Evolutionary conservation across 2,888 invertebrate species (phyloP).

Genomic region (Tetragnatha montana): DNA sequence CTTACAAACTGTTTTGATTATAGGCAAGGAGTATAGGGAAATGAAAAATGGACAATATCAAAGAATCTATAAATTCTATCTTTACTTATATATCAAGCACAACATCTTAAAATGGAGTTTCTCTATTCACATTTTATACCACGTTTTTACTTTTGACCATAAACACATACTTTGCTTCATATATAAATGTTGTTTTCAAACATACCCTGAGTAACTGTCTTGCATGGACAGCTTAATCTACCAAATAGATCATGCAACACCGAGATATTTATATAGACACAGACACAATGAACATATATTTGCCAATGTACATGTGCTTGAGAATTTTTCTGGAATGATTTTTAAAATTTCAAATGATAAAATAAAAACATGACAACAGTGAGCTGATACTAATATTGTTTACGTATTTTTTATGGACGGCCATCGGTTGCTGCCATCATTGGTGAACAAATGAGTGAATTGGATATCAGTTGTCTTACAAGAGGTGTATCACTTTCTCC

Average conservation of each 20-base stretch:
- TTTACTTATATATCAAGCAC: background rate
- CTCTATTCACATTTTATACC: background rate
- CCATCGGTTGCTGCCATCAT: constrained; percentile 62
- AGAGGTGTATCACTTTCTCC: constrained; percentile 50
- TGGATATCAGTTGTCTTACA: constrained; percentile 34
- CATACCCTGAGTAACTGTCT: constrained; percentile 59
- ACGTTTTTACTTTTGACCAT: constrained; percentile 1
- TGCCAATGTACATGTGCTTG: constrained; percentile 51
- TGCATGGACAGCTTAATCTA: constrained; percentile 37
- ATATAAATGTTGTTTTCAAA: constrained; percentile 24
- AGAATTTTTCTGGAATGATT: constrained; percentile 65
- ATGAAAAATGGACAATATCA: background rate
- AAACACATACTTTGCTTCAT: constrained; percentile 34
- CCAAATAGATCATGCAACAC: constrained; percentile 43
- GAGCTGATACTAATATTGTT: constrained; percentile 47
- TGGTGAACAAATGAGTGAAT: constrained; percentile 9
- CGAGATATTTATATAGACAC: constrained; percentile 12
- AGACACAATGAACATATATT: constrained; percentile 7
- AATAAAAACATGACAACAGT: constrained; percentile 48
- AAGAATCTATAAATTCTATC: background rate
- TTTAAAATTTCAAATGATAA: constrained; percentile 19
- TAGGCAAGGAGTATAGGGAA: background rate
- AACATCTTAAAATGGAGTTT: background rate
- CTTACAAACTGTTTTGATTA: background rate
- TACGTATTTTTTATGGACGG: constrained; percentile 67